Conservation (phyloP, 2,113 vertebrate genomes). For the Rattus rattus region DNA sequence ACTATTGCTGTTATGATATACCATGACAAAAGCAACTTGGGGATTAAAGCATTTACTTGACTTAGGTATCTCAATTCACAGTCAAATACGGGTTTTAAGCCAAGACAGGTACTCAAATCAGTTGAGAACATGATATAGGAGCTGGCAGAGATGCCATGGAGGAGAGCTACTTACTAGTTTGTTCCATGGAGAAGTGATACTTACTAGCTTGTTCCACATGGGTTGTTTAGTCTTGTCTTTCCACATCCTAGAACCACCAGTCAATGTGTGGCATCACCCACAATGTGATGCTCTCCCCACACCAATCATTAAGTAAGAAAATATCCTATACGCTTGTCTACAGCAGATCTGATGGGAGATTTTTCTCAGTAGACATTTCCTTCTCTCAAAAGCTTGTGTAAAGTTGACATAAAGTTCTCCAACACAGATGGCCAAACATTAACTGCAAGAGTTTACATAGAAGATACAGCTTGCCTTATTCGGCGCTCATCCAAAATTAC, state of each 20-base stretch:
- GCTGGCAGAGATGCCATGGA: background rate
- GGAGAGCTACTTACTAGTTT: too few species aligned
- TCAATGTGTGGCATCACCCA: rapidly evolving
- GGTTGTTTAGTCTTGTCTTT: background rate
- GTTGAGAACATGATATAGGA: background rate
- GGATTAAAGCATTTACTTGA: background rate
- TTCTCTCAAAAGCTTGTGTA: background rate
- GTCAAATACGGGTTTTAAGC: background rate
- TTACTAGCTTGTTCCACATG: background rate
- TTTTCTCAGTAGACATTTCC: background rate
- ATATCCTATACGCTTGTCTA: background rate
- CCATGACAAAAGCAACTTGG: background rate
- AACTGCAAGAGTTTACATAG: background rate
- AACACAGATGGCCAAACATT: background rate
- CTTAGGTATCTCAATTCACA: background rate
- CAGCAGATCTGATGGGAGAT: background rate
- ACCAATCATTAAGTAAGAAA: background rate
- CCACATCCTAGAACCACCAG: background rate
- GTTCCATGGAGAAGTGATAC: background rate
- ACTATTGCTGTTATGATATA: background rate
- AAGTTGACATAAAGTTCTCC: background rate
- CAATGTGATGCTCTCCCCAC: background rate
- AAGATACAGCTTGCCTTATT: background rate
- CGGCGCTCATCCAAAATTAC: background rate
- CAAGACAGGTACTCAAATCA: background rate